phyloP scores from a whole-genome alignment of 2,888 invertebrate genomes.

The Melanargia galathea region DNA sequence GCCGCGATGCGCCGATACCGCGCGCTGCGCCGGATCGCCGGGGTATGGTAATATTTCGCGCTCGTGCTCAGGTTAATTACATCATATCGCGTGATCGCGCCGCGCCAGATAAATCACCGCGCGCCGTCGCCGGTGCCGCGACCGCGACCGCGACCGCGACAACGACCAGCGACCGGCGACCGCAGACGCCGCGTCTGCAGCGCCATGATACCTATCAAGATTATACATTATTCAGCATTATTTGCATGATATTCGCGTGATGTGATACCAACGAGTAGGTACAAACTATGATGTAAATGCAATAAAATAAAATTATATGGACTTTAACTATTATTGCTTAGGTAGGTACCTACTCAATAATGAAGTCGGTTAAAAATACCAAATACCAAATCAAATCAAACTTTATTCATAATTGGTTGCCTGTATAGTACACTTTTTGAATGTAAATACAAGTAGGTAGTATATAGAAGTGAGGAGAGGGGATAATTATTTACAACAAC shows the following conservation, averaged over 20 bases:
- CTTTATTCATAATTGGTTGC: too few species aligned
- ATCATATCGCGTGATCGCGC: slow-evolving; percentile 58
- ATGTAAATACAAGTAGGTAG: too few species aligned
- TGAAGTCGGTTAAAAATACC: too few species aligned
- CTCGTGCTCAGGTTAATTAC: slow-evolving; percentile 73
- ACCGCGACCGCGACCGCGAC: too few species aligned
- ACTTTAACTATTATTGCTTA: too few species aligned
- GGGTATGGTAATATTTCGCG: slow-evolving; percentile 74
- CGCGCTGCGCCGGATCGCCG: slow-evolving; percentile 43
- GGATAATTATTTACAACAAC: too few species aligned
- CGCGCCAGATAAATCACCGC: slow-evolving; percentile 42
- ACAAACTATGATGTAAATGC: background rate
- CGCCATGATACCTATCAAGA: slow-evolving; percentile 32
- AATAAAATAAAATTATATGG: too few species aligned
- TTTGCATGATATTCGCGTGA: background rate
- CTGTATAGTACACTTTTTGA: too few species aligned
- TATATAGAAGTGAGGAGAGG: too few species aligned
- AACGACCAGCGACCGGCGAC: slow-evolving; percentile 34
- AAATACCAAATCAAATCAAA: too few species aligned
- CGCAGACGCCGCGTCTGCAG: slow-evolving; percentile 24
- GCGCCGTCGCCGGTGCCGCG: background rate
- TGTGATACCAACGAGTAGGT: background rate
- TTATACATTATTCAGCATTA: slow-evolving; percentile 25
- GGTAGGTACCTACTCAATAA: too few species aligned
- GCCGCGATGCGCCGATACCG: slow-evolving; percentile 46